phyloP scores from a whole-genome alignment of 2,797 vertebrate species.

The Helicolenus hilgendorfi region DNA sequence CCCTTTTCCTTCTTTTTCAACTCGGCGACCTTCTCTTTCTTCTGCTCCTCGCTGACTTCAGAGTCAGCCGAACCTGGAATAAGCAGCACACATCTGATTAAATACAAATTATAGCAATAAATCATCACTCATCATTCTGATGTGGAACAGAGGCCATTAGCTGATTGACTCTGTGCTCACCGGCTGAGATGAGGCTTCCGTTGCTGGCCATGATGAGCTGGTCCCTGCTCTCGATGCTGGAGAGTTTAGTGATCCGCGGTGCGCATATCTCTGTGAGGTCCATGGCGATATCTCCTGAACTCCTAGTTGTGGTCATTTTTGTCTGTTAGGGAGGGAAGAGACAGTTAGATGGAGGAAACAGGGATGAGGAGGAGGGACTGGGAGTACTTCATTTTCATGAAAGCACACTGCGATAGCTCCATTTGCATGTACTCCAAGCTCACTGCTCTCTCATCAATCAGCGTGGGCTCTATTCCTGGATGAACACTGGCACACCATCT shows the following conservation, averaged over 20 bases:
- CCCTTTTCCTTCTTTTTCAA: conserved; percentile 95
- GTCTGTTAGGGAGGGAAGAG: conserved; percentile 84
- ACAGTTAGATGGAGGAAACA: not conserved
- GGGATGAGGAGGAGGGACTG: not conserved
- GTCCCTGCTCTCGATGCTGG: conserved; percentile 92
- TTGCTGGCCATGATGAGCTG: conserved; percentile 97
- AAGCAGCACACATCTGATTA: conserved; percentile 16
- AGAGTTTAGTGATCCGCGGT: conserved; percentile 91
- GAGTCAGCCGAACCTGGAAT: conserved; percentile 95
- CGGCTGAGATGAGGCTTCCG: conserved; percentile 96
- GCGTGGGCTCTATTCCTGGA: conserved; percentile 70
- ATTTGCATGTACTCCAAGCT: conserved; percentile 61
- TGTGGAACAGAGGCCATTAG: conserved; percentile 1
- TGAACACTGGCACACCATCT: conserved; percentile 66
- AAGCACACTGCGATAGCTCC: conserved; percentile 30
- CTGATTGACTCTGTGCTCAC: conserved; percentile 79
- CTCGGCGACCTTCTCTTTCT: conserved; percentile 95
- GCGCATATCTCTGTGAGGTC: conserved; percentile 94
- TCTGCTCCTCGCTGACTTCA: conserved; percentile 95
- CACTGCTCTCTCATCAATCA: conserved; percentile 74
- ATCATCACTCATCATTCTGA: conserved; percentile 12
- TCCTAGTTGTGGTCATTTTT: conserved; percentile 95
- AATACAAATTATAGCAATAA: conserved; percentile 29
- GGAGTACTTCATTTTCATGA: conserved; percentile 65
- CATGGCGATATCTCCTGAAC: conserved; percentile 96